Percentiles rank a stretch among this genome's conserved stretches.
These are phyloP conservation scores for Gymnoscopelus braueri DNA, from an alignment of 2,797 vertebrate genomes.

Conservation along the genomic window DNA sequence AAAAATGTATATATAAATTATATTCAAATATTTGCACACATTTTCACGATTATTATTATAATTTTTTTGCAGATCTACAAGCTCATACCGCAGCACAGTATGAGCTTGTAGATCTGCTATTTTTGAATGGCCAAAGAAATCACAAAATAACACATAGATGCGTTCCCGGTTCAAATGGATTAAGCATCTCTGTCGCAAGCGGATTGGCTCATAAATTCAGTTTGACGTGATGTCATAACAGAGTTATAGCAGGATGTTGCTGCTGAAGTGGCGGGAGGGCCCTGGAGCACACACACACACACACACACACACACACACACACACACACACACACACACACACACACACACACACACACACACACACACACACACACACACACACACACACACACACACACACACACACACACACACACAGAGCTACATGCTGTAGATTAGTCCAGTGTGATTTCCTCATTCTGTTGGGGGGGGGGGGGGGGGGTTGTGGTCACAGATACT, in stretches of 20 bases:
- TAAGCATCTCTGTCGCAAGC: conserved; percentile 90
- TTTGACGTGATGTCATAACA: conserved; percentile 97
- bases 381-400: conserved; percentile 19
- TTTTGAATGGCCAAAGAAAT: too few species aligned
- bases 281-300: conserved; percentile 66
- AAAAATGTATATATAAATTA: too few species aligned
- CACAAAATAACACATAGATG: too few species aligned
- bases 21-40: too few species aligned
- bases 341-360: not conserved
- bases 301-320: conserved; percentile 6
- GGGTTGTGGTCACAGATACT: conserved; percentile 96
- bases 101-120: too few species aligned
- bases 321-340: conserved; percentile 1
- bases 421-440: conserved; percentile 88
- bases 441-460: conserved; percentile 96
- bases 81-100: too few species aligned
- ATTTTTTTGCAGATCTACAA: too few species aligned
- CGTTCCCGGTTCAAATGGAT: too few species aligned
- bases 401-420: conserved; percentile 38
- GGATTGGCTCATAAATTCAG: conserved; percentile 96
- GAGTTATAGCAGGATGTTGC: conserved; percentile 99
- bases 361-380: not conserved
- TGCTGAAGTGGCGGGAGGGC: conserved; percentile 94
- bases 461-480: conserved; percentile 61
- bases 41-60: too few species aligned